These are phyloP conservation scores for Scatophagus argus DNA, from an alignment of 2,113 vertebrate species.

Conservation along the genomic window DNA sequence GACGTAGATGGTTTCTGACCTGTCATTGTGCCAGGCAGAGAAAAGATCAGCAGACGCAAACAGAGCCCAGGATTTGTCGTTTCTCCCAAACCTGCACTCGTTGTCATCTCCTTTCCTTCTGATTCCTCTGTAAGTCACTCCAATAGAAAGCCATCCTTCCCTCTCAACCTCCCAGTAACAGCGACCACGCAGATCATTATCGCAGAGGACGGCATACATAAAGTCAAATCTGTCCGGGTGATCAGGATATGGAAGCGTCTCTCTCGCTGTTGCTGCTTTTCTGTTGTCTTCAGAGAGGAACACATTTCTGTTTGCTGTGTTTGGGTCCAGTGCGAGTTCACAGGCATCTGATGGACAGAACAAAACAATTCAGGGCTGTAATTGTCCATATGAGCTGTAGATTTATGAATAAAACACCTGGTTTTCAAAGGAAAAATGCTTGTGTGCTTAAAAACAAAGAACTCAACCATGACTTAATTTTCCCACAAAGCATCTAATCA, in stretches of 20 bases:
- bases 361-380: neutral
- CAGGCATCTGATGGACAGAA: neutral
- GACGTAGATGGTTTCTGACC: neutral
- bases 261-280: neutral
- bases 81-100: neutral
- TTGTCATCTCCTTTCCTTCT: neutral
- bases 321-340: neutral
- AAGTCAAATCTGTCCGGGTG: neutral
- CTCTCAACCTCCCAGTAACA: neutral
- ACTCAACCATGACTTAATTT: no score
- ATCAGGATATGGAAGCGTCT: neutral
- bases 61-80: neutral
- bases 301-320: neutral
- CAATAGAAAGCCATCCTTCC: neutral
- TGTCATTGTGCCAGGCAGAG: neutral
- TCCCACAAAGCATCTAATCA: no score
- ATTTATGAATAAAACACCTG: no score
- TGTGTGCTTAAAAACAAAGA: no score
- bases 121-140: neutral
- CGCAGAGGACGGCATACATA: neutral
- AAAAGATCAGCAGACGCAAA: neutral
- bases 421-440: no score
- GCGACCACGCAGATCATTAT: neutral
- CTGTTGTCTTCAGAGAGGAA: neutral
- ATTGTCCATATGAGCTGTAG: no score